A percentile compares a stretch with the other conserved stretches of the same genome.
phyloP scores from a whole-genome alignment of 1,140 invertebrate genomes.

The Diploscapter pachys region DNA sequence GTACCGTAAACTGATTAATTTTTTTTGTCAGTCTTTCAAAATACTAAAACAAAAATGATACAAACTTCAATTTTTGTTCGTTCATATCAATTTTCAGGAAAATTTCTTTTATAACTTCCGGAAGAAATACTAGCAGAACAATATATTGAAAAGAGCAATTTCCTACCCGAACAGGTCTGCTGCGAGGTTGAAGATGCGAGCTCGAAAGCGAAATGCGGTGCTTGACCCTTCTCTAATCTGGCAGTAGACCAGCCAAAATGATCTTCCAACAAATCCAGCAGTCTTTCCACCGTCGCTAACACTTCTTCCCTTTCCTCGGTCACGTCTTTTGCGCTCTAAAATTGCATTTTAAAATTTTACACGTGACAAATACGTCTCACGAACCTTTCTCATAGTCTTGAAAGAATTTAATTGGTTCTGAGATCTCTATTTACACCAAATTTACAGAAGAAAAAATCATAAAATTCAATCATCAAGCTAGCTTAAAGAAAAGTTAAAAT shows the following conservation, averaged over 20 bases:
- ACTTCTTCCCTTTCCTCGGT: slow-evolving; percentile 22
- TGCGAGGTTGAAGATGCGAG: neutral
- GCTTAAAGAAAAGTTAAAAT: too few species aligned
- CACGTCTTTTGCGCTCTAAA: slow-evolving; percentile 3
- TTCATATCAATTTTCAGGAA: too few species aligned
- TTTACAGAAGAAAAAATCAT: too few species aligned
- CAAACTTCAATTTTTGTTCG: too few species aligned
- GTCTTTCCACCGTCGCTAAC: slow-evolving; percentile 21
- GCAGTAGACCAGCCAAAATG: slow-evolving; percentile 31
- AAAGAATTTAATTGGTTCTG: neutral
- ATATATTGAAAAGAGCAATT: neutral
- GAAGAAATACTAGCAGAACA: neutral
- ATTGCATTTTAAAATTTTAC: too few species aligned
- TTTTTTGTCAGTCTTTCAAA: too few species aligned
- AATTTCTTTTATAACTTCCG: too few species aligned
- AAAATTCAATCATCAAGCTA: too few species aligned
- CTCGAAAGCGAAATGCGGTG: slow-evolving; percentile 26
- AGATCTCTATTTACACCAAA: neutral
- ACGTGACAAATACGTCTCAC: too few species aligned
- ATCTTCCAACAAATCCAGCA: slow-evolving; percentile 26
- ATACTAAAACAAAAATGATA: too few species aligned
- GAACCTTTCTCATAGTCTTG: too few species aligned
- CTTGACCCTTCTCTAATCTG: slow-evolving; percentile 20
- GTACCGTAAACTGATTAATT: too few species aligned
- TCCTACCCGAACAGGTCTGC: neutral